Evolutionary conservation across 2,113 vertebrate species (phyloP).

Genomic region (Ariopsis seemanni): DNA sequence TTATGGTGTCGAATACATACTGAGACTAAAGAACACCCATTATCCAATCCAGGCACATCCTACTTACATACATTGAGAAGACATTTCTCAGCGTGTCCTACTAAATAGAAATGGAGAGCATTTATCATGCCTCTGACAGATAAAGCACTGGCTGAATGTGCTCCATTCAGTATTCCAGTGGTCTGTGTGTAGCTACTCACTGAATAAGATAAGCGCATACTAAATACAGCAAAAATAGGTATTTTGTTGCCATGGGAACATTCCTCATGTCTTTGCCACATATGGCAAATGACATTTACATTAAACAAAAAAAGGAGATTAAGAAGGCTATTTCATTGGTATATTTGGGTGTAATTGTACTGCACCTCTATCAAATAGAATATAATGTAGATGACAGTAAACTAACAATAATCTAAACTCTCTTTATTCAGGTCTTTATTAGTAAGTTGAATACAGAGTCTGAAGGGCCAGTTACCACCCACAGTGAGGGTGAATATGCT

Average conservation of each 20-base stretch:
- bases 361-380: neutral
- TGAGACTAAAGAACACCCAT: constrained; percentile 1
- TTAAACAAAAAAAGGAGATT: constrained; percentile 38
- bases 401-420: neutral
- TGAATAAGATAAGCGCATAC: constrained; percentile 50
- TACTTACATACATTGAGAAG: constrained; percentile 6
- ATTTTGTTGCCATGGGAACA: constrained; percentile 58
- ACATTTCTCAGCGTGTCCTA: constrained; percentile 25
- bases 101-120: constrained; percentile 27
- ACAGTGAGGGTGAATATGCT: neutral
- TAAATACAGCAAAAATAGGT: constrained; percentile 51
- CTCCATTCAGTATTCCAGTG: constrained; percentile 41
- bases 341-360: constrained; percentile 26
- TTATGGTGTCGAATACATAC: constrained; percentile 13
- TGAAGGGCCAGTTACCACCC: neutral
- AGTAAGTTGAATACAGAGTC: neutral
- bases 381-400: neutral
- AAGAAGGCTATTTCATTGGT: constrained; percentile 21
- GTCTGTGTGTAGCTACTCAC: constrained; percentile 34
- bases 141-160: constrained; percentile 27
- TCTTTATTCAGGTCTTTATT: neutral
- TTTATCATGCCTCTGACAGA: constrained; percentile 15
- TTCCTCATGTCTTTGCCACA: constrained; percentile 43
- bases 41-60: constrained; percentile 5
- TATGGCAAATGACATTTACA: constrained; percentile 49